Evolutionary conservation across 2,888 invertebrate species (phyloP).

Genomic region (Oligia fasciuncula): DNA sequence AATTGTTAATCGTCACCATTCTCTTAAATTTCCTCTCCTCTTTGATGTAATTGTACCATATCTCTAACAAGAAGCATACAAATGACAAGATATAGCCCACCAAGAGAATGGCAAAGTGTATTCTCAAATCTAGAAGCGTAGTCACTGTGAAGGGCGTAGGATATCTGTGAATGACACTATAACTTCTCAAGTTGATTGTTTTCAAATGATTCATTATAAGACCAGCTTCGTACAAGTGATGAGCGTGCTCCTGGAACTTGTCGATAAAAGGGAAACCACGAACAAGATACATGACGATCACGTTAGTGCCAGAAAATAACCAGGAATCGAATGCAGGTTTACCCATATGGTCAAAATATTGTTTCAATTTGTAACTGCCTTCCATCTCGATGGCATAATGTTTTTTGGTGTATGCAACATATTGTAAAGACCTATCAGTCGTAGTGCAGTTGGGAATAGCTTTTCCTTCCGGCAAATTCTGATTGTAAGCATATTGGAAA

Average conservation of each 20-base stretch:
- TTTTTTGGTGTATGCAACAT: conserved; percentile 68
- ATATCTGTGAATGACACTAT: conserved; percentile 56
- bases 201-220: conserved; percentile 69
- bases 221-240: conserved; percentile 75
- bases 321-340: conserved; percentile 70
- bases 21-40: conserved; percentile 33
- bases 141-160: conserved; percentile 51
- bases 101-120: conserved; percentile 72
- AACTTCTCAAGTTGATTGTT: conserved; percentile 64
- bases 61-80: conserved; percentile 72
- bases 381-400: conserved; percentile 73
- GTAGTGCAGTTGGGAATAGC: conserved; percentile 67
- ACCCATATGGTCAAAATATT: conserved; percentile 71
- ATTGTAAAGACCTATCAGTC: conserved; percentile 68
- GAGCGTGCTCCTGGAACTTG: conserved; percentile 70
- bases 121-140: conserved; percentile 66
- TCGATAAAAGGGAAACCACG: conserved; percentile 75
- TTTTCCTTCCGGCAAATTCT: conserved; percentile 69
- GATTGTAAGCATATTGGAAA: conserved; percentile 72
- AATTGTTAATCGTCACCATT: conserved; percentile 15
- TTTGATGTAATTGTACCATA: conserved; percentile 56
- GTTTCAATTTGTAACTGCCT: conserved; percentile 70
- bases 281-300: conserved; percentile 70
- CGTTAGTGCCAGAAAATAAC: conserved; percentile 66
- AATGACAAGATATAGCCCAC: conserved; percentile 70